Percentiles rank a stretch among this genome's conserved stretches.
Evolutionary conservation across 2,888 invertebrate genomes (phyloP).

Genomic region (Leptinotarsa rubiginosa): DNA sequence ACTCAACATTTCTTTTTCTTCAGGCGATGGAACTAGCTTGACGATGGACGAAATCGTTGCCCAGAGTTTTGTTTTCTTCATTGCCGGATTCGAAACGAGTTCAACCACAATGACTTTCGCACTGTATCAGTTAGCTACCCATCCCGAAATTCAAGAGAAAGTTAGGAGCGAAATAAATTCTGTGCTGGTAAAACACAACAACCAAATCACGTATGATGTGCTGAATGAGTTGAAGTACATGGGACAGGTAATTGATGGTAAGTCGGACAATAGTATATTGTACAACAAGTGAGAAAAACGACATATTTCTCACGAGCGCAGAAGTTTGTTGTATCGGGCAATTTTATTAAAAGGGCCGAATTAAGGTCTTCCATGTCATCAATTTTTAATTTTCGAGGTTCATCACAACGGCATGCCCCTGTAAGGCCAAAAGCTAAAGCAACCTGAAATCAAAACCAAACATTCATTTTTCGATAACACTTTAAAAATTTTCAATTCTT

Average conservation of each 20-base stretch:
- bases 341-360: too few relatives aligned
- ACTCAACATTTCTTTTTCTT: constrained; percentile 1
- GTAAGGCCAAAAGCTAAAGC: too few relatives aligned
- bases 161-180: constrained; percentile 44
- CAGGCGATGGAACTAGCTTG: constrained; percentile 40
- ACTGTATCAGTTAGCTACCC: constrained; percentile 43
- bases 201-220: constrained; percentile 49
- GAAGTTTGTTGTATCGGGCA: too few relatives aligned
- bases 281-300: too few relatives aligned
- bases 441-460: too few relatives aligned
- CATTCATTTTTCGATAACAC: too few relatives aligned
- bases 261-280: constrained; percentile 27
- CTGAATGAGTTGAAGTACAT: constrained; percentile 50
- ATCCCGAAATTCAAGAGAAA: constrained; percentile 47
- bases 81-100: constrained; percentile 52
- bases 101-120: constrained; percentile 51
- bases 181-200: constrained; percentile 44
- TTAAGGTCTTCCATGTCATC: too few relatives aligned
- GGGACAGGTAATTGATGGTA: constrained; percentile 49
- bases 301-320: too few relatives aligned
- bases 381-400: too few relatives aligned
- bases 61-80: constrained; percentile 50
- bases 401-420: too few relatives aligned
- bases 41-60: constrained; percentile 46
- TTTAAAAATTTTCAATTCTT: too few relatives aligned